These are phyloP conservation scores for Mimas tiliae DNA, from an alignment of 2,888 invertebrate genomes.

Conservation along the genomic window DNA sequence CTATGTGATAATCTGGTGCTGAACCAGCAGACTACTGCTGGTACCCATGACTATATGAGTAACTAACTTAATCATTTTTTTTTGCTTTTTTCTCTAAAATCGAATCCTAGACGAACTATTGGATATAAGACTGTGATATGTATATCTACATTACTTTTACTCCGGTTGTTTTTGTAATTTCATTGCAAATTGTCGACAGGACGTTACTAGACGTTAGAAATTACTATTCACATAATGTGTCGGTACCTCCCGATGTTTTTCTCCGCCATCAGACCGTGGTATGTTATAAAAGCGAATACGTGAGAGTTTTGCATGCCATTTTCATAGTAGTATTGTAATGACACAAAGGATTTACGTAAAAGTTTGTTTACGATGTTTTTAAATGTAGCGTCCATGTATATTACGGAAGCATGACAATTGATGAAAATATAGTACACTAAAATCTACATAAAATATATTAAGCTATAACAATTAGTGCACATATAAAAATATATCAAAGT, in stretches of 20 bases:
- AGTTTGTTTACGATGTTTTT: background rate
- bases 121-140: background rate
- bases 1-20: too few relatives aligned
- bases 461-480: too few relatives aligned
- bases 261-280: constrained; percentile 20
- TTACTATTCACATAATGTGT: constrained; percentile 19
- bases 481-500: too few relatives aligned
- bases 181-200: constrained; percentile 18
- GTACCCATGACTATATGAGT: too few relatives aligned
- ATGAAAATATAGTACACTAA: too few relatives aligned
- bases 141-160: background rate
- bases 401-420: too few relatives aligned
- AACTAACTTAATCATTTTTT: too few relatives aligned
- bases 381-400: too few relatives aligned
- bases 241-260: constrained; percentile 22
- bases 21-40: too few relatives aligned
- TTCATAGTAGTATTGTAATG: background rate
- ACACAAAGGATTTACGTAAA: background rate
- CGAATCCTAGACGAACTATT: too few relatives aligned
- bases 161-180: background rate
- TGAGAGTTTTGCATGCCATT: constrained; percentile 22
- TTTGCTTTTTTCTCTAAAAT: too few relatives aligned
- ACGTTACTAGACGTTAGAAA: constrained; percentile 20
- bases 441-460: too few relatives aligned
- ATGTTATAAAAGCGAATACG: constrained; percentile 8